Conservation (phyloP, 1,140 invertebrate species). For the Zaprionus camerounensis region DNA sequence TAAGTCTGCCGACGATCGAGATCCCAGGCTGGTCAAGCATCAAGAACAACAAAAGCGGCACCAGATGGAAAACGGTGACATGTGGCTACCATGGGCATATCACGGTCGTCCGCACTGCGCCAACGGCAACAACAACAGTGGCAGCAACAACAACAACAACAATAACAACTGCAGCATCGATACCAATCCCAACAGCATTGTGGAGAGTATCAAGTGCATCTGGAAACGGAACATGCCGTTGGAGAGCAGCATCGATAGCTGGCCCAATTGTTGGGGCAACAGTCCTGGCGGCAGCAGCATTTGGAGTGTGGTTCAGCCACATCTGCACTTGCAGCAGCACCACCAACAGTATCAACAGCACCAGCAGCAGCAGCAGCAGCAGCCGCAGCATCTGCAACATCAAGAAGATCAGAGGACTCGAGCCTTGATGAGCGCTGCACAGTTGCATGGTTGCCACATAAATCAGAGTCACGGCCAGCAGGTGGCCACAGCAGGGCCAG, state of each 20-base stretch:
- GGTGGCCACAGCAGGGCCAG: not conserved
- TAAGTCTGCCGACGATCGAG: constrained; percentile 2
- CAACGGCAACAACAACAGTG: not conserved
- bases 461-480: not conserved
- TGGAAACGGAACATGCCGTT: constrained; percentile 12
- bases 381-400: constrained; percentile 1
- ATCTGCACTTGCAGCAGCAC: constrained; percentile 20
- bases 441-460: constrained; percentile 4
- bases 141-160: not conserved
- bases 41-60: not conserved
- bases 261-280: constrained; percentile 16
- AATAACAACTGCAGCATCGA: constrained; percentile 5
- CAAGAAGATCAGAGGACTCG: constrained; percentile 26
- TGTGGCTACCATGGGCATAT: constrained; percentile 17
- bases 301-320: constrained; percentile 24
- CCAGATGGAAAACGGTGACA: not conserved
- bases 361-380: not conserved
- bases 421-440: not conserved
- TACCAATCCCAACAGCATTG: constrained; percentile 41
- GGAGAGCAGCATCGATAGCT: not conserved
- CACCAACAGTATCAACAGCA: constrained; percentile 10
- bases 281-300: constrained; percentile 26
- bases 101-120: not conserved
- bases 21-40: not conserved
- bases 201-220: constrained; percentile 43